A percentile compares a stretch with the other conserved stretches of the same genome.
phyloP scores from a whole-genome alignment of 2,113 vertebrate genomes.

The Dermatemys mawii region DNA sequence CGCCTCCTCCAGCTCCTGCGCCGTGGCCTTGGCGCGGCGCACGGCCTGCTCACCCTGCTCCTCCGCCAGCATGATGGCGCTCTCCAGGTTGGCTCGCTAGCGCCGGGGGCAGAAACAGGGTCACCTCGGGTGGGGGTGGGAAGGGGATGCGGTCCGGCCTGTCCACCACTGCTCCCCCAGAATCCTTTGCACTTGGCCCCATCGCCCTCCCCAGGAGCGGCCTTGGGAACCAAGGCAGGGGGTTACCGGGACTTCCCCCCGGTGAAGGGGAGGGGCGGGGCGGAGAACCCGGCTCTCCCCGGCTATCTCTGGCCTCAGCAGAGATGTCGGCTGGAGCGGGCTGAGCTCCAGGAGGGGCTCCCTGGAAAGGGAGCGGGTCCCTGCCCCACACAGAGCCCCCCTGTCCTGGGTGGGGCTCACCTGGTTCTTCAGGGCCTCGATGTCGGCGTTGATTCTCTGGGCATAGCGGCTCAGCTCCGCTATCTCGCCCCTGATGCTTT shows the following conservation, averaged over 20 bases:
- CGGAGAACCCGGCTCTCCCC: background rate
- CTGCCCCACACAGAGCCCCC: too few species aligned
- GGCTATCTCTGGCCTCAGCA: background rate
- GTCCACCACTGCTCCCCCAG: background rate
- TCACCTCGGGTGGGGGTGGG: fast-evolving
- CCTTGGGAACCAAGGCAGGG: background rate
- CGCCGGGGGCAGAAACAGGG: background rate
- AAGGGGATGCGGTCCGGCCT: too few species aligned
- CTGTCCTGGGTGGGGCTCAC: constrained; percentile 34
- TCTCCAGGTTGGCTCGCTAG: constrained; percentile 73
- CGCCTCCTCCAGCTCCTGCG: constrained; percentile 70
- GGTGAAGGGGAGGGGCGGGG: too few species aligned
- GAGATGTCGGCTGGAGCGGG: background rate
- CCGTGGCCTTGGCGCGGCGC: constrained; percentile 2
- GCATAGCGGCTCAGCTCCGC: constrained; percentile 69
- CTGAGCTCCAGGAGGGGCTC: background rate
- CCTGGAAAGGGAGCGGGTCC: background rate
- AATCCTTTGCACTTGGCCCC: background rate
- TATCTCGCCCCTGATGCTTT: constrained; percentile 74
- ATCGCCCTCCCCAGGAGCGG: background rate
- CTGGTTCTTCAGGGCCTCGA: constrained; percentile 76
- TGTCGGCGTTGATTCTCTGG: constrained; percentile 73
- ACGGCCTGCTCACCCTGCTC: constrained; percentile 44
- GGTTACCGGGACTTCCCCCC: background rate
- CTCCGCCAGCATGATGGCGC: constrained; percentile 19